These are phyloP conservation scores for Leucoraja ocellata DNA, from an alignment of 2,797 vertebrate genomes.

Conservation along the genomic window DNA sequence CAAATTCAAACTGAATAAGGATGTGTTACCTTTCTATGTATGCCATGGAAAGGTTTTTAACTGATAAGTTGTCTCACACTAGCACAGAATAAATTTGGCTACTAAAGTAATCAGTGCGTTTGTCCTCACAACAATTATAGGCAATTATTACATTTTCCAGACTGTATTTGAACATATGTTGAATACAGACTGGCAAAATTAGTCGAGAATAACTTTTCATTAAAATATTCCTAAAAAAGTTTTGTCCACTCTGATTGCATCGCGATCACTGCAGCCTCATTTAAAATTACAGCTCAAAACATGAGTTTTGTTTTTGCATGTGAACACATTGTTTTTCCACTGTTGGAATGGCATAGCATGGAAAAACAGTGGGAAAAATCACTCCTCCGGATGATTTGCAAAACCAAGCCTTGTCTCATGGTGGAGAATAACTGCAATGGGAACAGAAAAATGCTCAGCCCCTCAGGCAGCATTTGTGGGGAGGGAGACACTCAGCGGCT, in stretches of 20 bases:
- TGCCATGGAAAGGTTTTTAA: not conserved
- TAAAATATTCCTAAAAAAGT: not conserved
- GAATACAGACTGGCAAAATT: not conserved
- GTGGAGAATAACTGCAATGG: not conserved
- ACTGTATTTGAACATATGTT: too few species aligned
- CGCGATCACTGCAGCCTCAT: not conserved
- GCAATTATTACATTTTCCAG: not conserved
- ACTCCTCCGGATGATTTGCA: not conserved
- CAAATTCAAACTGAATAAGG: not conserved
- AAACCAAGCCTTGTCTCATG: not conserved
- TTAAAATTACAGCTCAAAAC: not conserved
- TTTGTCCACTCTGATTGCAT: not conserved
- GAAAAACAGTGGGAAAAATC: not conserved
- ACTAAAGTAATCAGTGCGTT: not conserved
- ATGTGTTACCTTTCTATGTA: not conserved
- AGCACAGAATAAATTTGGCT: not conserved
- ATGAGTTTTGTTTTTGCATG: not conserved
- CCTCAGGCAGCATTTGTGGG: not conserved
- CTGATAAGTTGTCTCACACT: not conserved
- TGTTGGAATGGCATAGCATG: not conserved
- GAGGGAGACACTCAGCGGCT: too few species aligned
- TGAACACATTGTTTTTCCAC: not conserved
- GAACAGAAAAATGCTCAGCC: not conserved
- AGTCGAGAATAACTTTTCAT: not conserved
- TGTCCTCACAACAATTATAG: not conserved